Percentiles rank a stretch among this genome's conserved stretches.
These are phyloP conservation scores for Anastatus disparis DNA, from an alignment of 1,140 invertebrate genomes.

Conservation along the genomic window DNA sequence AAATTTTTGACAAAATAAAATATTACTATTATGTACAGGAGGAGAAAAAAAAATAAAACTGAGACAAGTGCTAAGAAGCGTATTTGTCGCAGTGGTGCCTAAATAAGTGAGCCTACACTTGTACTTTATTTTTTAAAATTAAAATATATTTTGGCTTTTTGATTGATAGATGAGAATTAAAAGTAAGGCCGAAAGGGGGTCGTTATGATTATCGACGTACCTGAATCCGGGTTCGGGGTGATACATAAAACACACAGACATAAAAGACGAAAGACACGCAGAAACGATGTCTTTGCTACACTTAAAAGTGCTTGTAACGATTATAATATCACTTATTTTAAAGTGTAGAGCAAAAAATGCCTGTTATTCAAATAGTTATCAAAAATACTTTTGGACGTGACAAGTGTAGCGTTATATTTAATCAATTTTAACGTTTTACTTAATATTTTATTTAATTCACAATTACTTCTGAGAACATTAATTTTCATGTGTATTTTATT, in stretches of 20 bases:
- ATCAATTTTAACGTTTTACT: neutral
- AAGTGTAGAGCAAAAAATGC: slow-evolving; percentile 24
- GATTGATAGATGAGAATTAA: slow-evolving; percentile 13
- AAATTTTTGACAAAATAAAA: neutral
- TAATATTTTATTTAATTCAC: too few species aligned
- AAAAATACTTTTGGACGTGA: neutral
- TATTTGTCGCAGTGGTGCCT: slow-evolving; percentile 1
- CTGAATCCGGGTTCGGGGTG: slow-evolving; percentile 53
- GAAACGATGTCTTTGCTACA: slow-evolving; percentile 36
- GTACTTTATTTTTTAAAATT: too few species aligned
- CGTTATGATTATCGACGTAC: slow-evolving; percentile 54
- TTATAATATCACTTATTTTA: slow-evolving; percentile 34
- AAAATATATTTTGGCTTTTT: neutral
- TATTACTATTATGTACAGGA: neutral
- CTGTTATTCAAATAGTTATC: slow-evolving; percentile 19
- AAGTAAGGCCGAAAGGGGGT: neutral
- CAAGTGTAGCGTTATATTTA: neutral
- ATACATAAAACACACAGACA: slow-evolving; percentile 57
- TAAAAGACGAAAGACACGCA: slow-evolving; percentile 47
- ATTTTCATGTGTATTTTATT: neutral
- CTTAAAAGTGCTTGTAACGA: slow-evolving; percentile 41
- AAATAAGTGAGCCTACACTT: slow-evolving; percentile 15
- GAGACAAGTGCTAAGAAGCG: slow-evolving; percentile 9
- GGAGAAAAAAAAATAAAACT: neutral
- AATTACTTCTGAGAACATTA: neutral